A percentile compares a stretch with the other conserved stretches of the same genome.
Conservation (phyloP, 64 coral and sea anemone genomes). For the Montipora cactus region DNA sequence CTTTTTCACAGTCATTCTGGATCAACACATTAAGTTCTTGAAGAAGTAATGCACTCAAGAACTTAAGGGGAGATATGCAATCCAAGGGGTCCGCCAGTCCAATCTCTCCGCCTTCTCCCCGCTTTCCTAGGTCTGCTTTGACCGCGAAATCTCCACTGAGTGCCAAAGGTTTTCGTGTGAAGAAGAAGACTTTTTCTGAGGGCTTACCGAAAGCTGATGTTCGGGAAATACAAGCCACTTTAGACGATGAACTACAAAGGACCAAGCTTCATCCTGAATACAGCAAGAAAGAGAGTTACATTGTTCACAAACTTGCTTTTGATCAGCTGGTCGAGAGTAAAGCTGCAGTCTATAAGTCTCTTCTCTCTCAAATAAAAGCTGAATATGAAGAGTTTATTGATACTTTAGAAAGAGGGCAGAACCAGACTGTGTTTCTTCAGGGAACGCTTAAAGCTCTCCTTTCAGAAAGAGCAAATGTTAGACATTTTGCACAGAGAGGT, state of each 20-base stretch:
- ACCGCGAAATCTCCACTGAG: constrained; percentile 21
- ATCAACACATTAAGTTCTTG: background rate
- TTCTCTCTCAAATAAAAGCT: constrained; percentile 86
- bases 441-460: constrained; percentile 84
- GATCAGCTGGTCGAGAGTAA: constrained; percentile 89
- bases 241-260: constrained; percentile 55
- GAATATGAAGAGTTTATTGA: constrained; percentile 89
- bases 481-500: constrained; percentile 76
- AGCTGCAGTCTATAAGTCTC: constrained; percentile 76
- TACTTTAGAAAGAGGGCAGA: constrained; percentile 89
- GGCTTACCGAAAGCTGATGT: background rate
- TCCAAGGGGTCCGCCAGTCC: constrained; percentile 27
- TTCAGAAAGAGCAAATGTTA: constrained; percentile 81
- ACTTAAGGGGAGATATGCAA: background rate
- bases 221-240: constrained; percentile 58
- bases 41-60: background rate
- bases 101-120: background rate
- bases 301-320: constrained; percentile 88
- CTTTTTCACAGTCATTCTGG: constrained; percentile 1
- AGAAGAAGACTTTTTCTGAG: constrained; percentile 13
- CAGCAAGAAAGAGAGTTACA: constrained; percentile 73
- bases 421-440: constrained; percentile 83
- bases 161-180: constrained; percentile 15
- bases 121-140: background rate
- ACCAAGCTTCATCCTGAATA: constrained; percentile 45